Evolutionary conservation across 2,888 invertebrate species (phyloP).

Genomic region (Perizoma flavofasciatum): DNA sequence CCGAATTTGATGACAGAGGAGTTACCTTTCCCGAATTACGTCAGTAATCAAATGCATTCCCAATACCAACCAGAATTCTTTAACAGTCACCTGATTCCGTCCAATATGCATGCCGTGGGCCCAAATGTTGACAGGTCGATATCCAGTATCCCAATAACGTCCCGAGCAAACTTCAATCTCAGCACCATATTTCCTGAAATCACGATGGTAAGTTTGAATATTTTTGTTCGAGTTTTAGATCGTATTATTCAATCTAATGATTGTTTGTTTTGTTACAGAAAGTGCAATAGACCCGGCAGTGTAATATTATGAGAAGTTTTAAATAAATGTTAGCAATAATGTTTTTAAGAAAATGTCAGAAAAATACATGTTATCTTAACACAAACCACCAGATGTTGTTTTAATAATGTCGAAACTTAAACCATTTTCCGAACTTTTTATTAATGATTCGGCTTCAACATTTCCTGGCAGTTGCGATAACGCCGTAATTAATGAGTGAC

Average conservation of each 20-base stretch:
- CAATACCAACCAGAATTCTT: slow-evolving; percentile 76
- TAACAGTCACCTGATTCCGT: slow-evolving; percentile 71
- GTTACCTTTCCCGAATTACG: slow-evolving; percentile 70
- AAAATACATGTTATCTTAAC: not conserved
- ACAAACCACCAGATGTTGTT: slow-evolving; percentile 23
- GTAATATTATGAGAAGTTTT: not conserved
- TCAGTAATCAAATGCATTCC: slow-evolving; percentile 70
- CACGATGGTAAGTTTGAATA: slow-evolving; percentile 79
- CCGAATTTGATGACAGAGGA: slow-evolving; percentile 69
- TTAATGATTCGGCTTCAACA: slow-evolving; percentile 48
- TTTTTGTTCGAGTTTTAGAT: slow-evolving; percentile 1
- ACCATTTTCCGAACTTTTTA: slow-evolving; percentile 41
- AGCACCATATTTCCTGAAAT: slow-evolving; percentile 94
- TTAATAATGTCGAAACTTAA: slow-evolving; percentile 25
- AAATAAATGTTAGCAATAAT: not conserved
- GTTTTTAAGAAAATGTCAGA: not conserved
- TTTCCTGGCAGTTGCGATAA: slow-evolving; percentile 54
- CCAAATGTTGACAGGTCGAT: slow-evolving; percentile 67
- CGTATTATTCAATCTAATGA: too few relatives aligned
- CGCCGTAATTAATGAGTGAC: slow-evolving; percentile 58
- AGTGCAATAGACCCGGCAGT: slow-evolving; percentile 62
- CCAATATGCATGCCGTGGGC: slow-evolving; percentile 67
- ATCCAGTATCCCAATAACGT: slow-evolving; percentile 68
- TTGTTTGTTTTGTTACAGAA: slow-evolving; percentile 67
- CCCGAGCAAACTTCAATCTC: slow-evolving; percentile 90